Base-by-base conservation (phyloP, 2,888 invertebrate genomes). In the Lordiphosa fenestrarum region DNA sequence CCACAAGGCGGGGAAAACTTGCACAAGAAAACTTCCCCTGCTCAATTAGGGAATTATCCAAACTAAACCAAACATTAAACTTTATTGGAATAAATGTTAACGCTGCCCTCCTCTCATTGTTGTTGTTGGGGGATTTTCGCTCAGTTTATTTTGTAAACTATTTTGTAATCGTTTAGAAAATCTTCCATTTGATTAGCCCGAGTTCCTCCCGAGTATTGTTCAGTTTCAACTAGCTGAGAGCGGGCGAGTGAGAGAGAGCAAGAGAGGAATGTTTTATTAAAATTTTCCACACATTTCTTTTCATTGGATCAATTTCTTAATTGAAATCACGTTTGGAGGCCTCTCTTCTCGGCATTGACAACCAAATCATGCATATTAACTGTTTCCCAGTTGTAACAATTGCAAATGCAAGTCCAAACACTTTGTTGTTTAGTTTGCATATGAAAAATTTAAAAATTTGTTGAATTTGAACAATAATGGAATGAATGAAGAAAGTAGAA, bases 181-280 rank as follows among this genome's bases (percentile, higher is more conserved):
- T 66, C 63, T 81, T 81, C 74, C 71, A 53, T 63, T 68, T 59
- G 64, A 71, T 64, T 69, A 62, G 63, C 39, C 12, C 55, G 63
- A 55, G 73, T 67, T 70, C 51, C n/a, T 70, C 53, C 10, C 23
- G 30, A 30, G 30, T 9, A 9, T 9, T 3, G 30, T 30, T 30
- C 9, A 30, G 30, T 30, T 3, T 9, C 9, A 30, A 30, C 30
- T 30, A 30, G 30, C 7, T 9, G 30, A 30, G 30, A 30, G 30
- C 30, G 30, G 36, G 38, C 61, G 53, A 47, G 5, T 42, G 36
- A 2, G 6, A 47, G n/a, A 9, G 19, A 13, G 25, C 25, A 6
- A 25, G 19, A 36, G 19, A 2, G n/a, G 1, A 2, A 6, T 21
- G 10, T 38, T 49, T 25, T 36, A 21, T 23, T 23, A 23, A 48